Evolutionary conservation across 2,888 invertebrate genomes (phyloP).

Genomic region (Hipparchia sbordonii): DNA sequence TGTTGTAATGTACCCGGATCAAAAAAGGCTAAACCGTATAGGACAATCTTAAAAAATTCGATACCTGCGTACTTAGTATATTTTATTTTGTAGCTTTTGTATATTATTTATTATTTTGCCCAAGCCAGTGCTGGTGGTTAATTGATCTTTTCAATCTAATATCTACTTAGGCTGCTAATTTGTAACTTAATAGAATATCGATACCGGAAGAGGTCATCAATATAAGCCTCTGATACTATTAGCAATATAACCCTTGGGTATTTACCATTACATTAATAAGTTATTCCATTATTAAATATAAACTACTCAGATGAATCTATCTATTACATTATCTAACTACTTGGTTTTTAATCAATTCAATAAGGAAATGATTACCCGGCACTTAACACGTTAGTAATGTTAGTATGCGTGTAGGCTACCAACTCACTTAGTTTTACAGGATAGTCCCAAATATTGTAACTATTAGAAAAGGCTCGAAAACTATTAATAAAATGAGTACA

Average conservation of each 20-base stretch:
- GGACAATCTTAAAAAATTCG: too few species aligned
- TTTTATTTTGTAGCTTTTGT: too few species aligned
- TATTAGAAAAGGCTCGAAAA: not conserved
- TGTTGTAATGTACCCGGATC: not conserved
- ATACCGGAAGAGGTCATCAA: not conserved
- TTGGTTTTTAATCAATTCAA: constrained; percentile 40
- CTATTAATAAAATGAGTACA: not conserved
- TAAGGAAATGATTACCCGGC: constrained; percentile 46
- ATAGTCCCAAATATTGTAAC: not conserved
- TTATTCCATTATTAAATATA: constrained; percentile 15
- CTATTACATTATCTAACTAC: constrained; percentile 11
- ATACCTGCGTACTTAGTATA: too few species aligned
- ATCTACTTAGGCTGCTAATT: too few species aligned
- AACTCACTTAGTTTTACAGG: not conserved
- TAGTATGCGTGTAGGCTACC: constrained; percentile 28
- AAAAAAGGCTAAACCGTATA: not conserved
- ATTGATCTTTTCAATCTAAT: too few species aligned
- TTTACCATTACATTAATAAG: not conserved
- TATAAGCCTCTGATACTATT: not conserved
- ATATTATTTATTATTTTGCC: too few species aligned
- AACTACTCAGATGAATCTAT: constrained; percentile 14
- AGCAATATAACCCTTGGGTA: constrained; percentile 54
- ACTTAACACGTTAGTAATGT: constrained; percentile 44
- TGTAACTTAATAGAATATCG: not conserved
- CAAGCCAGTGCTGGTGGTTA: too few species aligned